These are phyloP conservation scores for Rhopalosiphum padi DNA, from an alignment of 1,140 invertebrate species.

Conservation along the genomic window DNA sequence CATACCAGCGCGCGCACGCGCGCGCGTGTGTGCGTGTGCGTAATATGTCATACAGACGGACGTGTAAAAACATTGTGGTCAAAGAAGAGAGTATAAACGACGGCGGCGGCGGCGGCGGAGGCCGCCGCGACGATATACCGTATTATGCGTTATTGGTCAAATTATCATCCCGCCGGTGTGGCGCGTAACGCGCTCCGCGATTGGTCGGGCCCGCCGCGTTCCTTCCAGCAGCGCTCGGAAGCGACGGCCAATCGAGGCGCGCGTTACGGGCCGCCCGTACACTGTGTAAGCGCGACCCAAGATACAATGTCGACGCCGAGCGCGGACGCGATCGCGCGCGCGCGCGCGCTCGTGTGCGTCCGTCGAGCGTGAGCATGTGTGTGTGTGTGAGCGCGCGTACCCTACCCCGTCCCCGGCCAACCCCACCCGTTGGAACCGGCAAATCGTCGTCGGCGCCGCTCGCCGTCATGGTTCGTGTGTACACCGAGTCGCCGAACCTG, in stretches of 20 bases:
- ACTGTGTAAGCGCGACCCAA: background rate
- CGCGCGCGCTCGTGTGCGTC: background rate
- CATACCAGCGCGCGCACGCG: background rate
- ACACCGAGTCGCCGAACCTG: background rate
- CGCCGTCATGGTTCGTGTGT: background rate
- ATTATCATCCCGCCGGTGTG: slow-evolving; percentile 6
- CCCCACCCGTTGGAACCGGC: background rate
- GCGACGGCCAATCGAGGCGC: background rate
- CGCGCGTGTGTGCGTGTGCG: background rate
- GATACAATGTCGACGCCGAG: slow-evolving; percentile 45
- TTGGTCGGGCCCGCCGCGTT: background rate
- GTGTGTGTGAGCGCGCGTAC: background rate
- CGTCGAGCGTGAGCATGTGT: too few relatives aligned
- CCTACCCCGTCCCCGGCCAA: background rate
- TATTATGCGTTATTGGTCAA: slow-evolving; percentile 53
- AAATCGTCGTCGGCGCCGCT: background rate
- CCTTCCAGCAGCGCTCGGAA: background rate
- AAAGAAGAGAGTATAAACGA: slow-evolving; percentile 15
- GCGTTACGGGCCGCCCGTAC: background rate
- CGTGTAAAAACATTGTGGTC: slow-evolving; percentile 51
- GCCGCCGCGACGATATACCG: slow-evolving; percentile 7
- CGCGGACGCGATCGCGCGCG: background rate
- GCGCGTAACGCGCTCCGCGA: background rate
- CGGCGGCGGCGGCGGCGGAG: background rate
- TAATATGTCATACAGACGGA: slow-evolving; percentile 3